phyloP scores from a whole-genome alignment of 1,140 invertebrate species.

The Papilio aristodemus region DNA sequence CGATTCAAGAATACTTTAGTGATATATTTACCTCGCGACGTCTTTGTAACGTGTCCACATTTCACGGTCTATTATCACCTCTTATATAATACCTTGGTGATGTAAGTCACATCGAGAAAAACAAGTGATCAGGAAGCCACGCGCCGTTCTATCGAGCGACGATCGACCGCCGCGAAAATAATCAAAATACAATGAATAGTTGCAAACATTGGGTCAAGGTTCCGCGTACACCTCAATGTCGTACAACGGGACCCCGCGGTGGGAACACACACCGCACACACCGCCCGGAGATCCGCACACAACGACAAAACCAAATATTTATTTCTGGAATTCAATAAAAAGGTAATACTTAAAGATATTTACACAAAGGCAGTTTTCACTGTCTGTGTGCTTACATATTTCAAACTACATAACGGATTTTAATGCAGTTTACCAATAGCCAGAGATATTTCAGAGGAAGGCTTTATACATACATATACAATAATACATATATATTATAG shows the following conservation, averaged over 20 bases:
- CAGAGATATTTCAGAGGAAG: too few species aligned
- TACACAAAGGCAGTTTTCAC: too few species aligned
- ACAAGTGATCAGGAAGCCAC: conserved; percentile 40
- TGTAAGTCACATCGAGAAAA: conserved; percentile 21
- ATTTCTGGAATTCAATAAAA: not conserved
- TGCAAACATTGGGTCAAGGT: conserved; percentile 64
- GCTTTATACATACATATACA: too few species aligned
- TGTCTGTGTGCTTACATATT: too few species aligned
- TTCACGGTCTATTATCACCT: not conserved
- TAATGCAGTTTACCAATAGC: too few species aligned
- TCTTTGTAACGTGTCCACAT: too few species aligned
- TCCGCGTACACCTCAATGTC: conserved; percentile 52
- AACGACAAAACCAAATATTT: not conserved
- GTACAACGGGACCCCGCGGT: conserved; percentile 47
- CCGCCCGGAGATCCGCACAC: conserved; percentile 37
- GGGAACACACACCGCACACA: conserved; percentile 37
- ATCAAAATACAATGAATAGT: conserved; percentile 56
- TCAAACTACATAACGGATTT: too few species aligned
- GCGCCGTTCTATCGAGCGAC: conserved; percentile 28
- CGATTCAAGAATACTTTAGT: too few species aligned
- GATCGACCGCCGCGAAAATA: conserved; percentile 41
- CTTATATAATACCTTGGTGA: not conserved
- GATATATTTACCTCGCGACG: too few species aligned
- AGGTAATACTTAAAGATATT: not conserved
- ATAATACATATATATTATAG: too few species aligned